Conservation (phyloP, 1,140 invertebrate genomes). For the Drosophila bocqueti region DNA sequence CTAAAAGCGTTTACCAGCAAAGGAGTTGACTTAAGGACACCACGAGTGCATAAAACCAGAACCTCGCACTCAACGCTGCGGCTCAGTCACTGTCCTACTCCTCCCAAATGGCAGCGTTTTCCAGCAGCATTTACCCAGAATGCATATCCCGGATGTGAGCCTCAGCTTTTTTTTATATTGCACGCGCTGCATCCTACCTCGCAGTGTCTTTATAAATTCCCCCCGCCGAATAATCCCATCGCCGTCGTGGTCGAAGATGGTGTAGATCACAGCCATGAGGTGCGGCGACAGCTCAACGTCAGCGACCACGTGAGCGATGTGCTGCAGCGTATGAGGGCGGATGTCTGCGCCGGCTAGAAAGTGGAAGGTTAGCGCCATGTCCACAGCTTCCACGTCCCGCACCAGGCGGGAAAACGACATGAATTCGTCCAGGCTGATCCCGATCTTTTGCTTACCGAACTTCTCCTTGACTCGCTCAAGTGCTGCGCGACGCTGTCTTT, state of each 20-base stretch:
- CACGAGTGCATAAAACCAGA: constrained; percentile 46
- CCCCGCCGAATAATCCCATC: constrained; percentile 32
- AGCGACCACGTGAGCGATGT: constrained; percentile 38
- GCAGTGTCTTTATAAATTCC: constrained; percentile 29
- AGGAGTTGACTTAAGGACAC: constrained; percentile 41
- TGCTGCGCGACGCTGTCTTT: neutral
- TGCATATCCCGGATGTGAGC: neutral
- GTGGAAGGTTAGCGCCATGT: constrained; percentile 45
- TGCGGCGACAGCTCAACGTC: constrained; percentile 23
- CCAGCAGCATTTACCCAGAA: constrained; percentile 40
- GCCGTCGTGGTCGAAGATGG: constrained; percentile 46
- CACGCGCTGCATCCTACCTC: neutral
- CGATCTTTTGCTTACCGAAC: neutral
- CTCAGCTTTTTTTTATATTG: neutral
- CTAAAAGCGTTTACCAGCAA: constrained; percentile 62
- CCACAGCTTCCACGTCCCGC: constrained; percentile 20
- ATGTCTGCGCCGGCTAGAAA: constrained; percentile 52
- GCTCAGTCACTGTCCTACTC: neutral
- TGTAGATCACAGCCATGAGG: constrained; percentile 45
- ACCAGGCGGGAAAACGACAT: constrained; percentile 49
- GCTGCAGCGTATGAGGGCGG: constrained; percentile 14
- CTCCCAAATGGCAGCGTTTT: neutral
- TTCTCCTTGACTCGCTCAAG: constrained; percentile 30
- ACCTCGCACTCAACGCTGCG: constrained; percentile 14
- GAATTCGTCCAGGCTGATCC: constrained; percentile 41